Base-by-base conservation (phyloP, 2,888 invertebrate species). In the Thelaira solivaga region DNA sequence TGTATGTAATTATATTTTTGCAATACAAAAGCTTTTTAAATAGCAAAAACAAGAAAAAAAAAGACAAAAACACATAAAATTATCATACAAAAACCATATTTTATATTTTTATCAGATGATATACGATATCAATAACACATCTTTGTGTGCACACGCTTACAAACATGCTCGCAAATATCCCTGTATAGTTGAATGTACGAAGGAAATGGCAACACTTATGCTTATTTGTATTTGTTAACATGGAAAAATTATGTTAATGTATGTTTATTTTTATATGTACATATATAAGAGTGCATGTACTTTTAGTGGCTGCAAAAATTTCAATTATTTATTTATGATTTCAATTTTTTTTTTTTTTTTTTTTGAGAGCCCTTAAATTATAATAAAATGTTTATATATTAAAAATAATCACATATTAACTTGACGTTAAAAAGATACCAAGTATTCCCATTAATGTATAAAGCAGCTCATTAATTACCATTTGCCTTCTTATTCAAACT, bases 71-170 rank as follows among this genome's bases (percentile, higher is more conserved):
- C 5, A 10, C 20, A 18, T 16, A 18, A 26, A 62, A 77, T 77
- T 73, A 77, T 68, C 77, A 77, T 77, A 68, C 31, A 57, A 62
- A 68, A 43, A 20, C 49, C 68, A 73, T 73, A 68, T 72, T 71
- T 71, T 53, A 65, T 76, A 47, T 65, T 76, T 73, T 72, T 67
- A 24, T 36, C 11, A 45, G 53, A 29, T 36, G 29, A 61, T 47
- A 8, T 47, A 47, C 39, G 39, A 47, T 59, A 69, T 36, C 26
- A 43, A 26, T 36, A 68, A 47, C 29, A 41, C 36, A 55, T 36
- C 22, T 53, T 43, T 29, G 4, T 29, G 26, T 41, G 13, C 36
- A 4, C 13, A 6, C n/a, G n/a, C n/a, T 39, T 39, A 31, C 10
- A 26, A n/a, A 26, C 26, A 26, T 4, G 6, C 4, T 13, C 20